phyloP scores from a whole-genome alignment of 64 coral and sea anemone genomes.

The Montipora efflorescens region DNA sequence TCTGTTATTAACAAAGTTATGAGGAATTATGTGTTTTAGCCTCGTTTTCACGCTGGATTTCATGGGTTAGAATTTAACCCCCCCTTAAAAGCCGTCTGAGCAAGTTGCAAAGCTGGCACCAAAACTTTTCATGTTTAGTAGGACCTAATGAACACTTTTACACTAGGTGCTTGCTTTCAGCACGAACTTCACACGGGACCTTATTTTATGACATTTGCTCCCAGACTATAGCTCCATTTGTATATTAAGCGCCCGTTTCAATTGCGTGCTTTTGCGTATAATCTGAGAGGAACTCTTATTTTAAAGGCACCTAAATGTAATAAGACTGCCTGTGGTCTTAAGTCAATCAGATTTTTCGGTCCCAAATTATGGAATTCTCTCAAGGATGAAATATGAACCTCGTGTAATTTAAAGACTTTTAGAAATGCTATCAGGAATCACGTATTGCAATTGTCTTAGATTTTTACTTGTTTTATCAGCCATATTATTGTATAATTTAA shows the following conservation, averaged over 20 bases:
- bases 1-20: conserved; percentile 36
- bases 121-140: conserved; percentile 75
- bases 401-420: conserved; percentile 11
- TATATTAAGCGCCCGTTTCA: no score
- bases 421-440: conserved; percentile 10
- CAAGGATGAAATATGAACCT: conserved; percentile 1
- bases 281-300: background rate
- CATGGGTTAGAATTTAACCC: background rate
- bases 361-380: conserved; percentile 17
- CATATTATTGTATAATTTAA: conserved; percentile 4
- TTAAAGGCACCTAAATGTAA: background rate
- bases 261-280: background rate
- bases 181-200: conserved; percentile 67
- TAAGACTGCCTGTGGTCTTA: conserved; percentile 4
- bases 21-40: conserved; percentile 35
- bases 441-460: background rate
- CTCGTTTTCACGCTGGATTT: conserved; percentile 29
- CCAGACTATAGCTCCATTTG: no score
- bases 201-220: conserved; percentile 78
- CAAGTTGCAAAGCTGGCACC: conserved; percentile 74
- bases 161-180: conserved; percentile 59
- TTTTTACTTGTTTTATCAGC: background rate
- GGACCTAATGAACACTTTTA: conserved; percentile 67
- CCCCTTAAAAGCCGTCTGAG: conserved; percentile 43
- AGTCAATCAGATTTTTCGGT: background rate